phyloP scores from a whole-genome alignment of 2,888 invertebrate genomes.

The Epinotia nisella region DNA sequence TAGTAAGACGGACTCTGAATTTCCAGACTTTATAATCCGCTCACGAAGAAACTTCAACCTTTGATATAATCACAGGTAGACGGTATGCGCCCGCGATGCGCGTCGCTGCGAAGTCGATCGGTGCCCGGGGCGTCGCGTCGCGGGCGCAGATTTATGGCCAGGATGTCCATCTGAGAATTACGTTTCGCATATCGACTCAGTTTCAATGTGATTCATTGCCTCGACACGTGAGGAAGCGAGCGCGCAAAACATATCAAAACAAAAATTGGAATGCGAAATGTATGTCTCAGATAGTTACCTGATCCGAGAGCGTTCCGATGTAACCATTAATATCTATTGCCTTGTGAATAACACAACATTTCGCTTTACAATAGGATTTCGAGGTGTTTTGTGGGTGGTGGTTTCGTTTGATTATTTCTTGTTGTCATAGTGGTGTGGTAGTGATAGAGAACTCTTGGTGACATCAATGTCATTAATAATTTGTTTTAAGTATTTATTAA shows the following conservation, averaged over 20 bases:
- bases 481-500: background rate
- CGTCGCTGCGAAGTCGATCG: constrained; percentile 42
- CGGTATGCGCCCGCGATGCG: constrained; percentile 12
- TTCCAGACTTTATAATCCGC: constrained; percentile 20
- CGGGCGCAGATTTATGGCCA: constrained; percentile 40
- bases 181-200: background rate
- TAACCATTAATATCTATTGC: constrained; percentile 43
- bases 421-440: no score
- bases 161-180: background rate
- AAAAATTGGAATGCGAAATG: background rate
- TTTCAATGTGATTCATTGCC: background rate
- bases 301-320: constrained; percentile 44
- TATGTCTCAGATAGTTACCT: background rate
- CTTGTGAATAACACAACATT: constrained; percentile 42
- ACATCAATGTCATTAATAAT: background rate
- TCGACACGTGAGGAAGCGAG: background rate
- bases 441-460: background rate
- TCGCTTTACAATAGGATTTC: constrained; percentile 43
- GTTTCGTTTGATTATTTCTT: background rate
- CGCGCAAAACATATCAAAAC: background rate
- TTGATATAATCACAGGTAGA: constrained; percentile 16
- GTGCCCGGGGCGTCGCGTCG: constrained; percentile 44
- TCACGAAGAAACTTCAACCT: constrained; percentile 34
- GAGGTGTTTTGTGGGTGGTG: constrained; percentile 18
- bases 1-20: background rate